Conservation (phyloP, 1,140 invertebrate species). For the Berghia stephanieae region DNA sequence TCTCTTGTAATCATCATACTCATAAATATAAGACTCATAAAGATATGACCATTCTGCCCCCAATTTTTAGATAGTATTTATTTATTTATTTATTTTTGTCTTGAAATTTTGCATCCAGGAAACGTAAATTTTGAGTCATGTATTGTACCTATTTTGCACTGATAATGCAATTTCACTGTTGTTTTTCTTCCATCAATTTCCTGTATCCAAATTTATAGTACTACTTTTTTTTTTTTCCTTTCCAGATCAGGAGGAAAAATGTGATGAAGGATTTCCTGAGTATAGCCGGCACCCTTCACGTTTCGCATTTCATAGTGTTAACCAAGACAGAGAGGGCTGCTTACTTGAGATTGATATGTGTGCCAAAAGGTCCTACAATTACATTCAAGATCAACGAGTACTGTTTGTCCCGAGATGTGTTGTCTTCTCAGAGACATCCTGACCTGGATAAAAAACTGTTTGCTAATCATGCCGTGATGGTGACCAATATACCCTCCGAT, state of each 20-base stretch:
- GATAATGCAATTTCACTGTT: too few relatives aligned
- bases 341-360: slow-evolving; percentile 81
- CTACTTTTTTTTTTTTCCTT: slow-evolving; percentile 44
- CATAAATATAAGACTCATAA: too few relatives aligned
- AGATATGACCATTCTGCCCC: neutral
- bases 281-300: slow-evolving; percentile 87
- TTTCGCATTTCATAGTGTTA: slow-evolving; percentile 88
- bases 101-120: neutral
- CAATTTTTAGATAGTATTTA: neutral
- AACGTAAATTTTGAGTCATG: neutral
- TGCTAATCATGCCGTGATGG: slow-evolving; percentile 85
- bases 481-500: slow-evolving; percentile 90
- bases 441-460: slow-evolving; percentile 77
- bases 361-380: slow-evolving; percentile 78
- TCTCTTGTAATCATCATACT: too few relatives aligned
- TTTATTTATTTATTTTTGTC: neutral
- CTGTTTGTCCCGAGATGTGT: slow-evolving; percentile 83
- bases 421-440: slow-evolving; percentile 85
- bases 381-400: slow-evolving; percentile 89
- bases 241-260: slow-evolving; percentile 85
- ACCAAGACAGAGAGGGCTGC: slow-evolving; percentile 83
- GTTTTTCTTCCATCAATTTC: too few relatives aligned
- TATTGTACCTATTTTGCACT: neutral
- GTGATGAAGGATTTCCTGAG: slow-evolving; percentile 91
- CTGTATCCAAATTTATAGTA: too few relatives aligned